These are phyloP conservation scores for Pocillopora damicornis DNA, from an alignment of 64 coral and sea anemone genomes.

Conservation along the genomic window DNA sequence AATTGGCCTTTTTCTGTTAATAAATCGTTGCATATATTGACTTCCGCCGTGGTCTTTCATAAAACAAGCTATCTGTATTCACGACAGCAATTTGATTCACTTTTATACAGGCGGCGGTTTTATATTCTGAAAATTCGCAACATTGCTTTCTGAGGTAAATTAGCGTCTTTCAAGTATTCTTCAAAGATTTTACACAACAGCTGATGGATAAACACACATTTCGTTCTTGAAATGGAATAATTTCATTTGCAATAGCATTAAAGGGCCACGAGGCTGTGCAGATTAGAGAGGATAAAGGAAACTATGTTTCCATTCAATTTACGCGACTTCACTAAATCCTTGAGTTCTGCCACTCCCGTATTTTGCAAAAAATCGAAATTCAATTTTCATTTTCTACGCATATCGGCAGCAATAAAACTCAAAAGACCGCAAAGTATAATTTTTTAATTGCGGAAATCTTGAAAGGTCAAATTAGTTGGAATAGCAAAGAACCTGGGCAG, in stretches of 20 bases:
- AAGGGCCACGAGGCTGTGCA: background rate
- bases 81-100: background rate
- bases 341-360: background rate
- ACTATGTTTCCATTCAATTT: background rate
- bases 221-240: background rate
- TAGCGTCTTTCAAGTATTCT: slow-evolving; percentile 8
- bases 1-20: background rate
- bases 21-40: background rate
- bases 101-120: background rate
- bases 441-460: background rate
- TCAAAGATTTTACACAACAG: slow-evolving; percentile 1
- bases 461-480: background rate
- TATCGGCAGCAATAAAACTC: background rate
- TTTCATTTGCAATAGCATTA: slow-evolving; percentile 7
- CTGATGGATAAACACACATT: slow-evolving; percentile 15
- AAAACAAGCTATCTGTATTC: background rate
- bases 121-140: background rate
- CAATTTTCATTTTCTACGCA: background rate
- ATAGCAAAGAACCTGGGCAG: background rate
- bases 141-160: background rate
- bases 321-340: background rate
- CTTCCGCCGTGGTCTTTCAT: background rate
- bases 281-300: background rate
- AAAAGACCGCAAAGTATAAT: background rate
- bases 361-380: background rate